Base-by-base conservation (phyloP, 2,113 vertebrate genomes). In the Mastomys natalensis region DNA sequence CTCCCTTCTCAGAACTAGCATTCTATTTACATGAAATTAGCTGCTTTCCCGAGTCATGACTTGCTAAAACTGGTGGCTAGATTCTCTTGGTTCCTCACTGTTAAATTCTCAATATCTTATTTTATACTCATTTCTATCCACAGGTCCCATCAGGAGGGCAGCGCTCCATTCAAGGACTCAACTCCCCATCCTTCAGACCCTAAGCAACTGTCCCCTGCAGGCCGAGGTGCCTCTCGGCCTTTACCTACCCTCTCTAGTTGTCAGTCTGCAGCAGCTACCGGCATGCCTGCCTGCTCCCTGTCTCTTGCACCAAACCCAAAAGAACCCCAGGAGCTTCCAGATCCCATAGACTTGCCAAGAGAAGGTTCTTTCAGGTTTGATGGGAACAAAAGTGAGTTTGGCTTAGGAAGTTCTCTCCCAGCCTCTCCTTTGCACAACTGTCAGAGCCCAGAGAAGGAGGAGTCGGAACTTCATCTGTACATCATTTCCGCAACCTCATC, bases 401-500 rank as follows among this genome's bases (percentile, higher is more conserved):
- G 77, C 87, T 92, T 89, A 48, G 76, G 89, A 94, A 96, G 82
- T 93, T 85, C 93, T 82, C 78, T 76, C 48, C 87, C 31, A 37
- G n/a, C 53, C n/a, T 90, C 88, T 37, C 58, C 88, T 95, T 87
- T 72, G 13, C 91, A 90, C 60, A 88, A 37, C 17, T 76, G 89
- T 68, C 45, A 53, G 62, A 90, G 68, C 24, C 53, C 73, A 43
- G 92, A 97, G 88, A 97, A 93, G 70, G 97, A 95, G 60, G 93
- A 95, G 12, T 89, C 80, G 0, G 96, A 98, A 84, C 96, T 98
- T 62, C 97, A 98, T n/a, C 95, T 98, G 45, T 98, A 97, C 3
- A n/a, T 97, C 55, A 90, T 97, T 94, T 98, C 98, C 6, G 95
- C 94, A 80, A 94, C 93, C 19, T 98, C 98, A 51, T 93, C 96